Conservation (phyloP, 2,113 vertebrate species). For the Physeter macrocephalus region DNA sequence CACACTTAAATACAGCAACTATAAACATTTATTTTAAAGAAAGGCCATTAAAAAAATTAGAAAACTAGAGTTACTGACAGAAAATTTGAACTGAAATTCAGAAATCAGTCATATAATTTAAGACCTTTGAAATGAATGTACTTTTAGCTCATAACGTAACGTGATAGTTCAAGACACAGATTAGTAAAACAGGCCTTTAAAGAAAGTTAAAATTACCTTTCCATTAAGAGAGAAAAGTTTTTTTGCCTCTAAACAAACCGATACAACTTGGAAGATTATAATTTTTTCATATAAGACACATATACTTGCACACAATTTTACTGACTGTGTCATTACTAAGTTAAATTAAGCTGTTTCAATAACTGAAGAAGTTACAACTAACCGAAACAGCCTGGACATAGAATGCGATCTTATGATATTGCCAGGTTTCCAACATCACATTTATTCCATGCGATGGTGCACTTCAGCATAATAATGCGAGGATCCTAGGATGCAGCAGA, state of each 20-base stretch:
- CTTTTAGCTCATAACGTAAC: neutral
- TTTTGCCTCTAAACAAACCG: neutral
- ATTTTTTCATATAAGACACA: constrained; percentile 28
- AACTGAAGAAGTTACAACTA: constrained; percentile 48
- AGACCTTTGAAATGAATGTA: neutral
- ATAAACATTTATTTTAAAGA: neutral
- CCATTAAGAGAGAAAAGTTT: constrained; percentile 31
- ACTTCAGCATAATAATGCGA: constrained; percentile 69
- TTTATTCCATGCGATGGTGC: constrained; percentile 61
- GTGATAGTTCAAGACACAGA: neutral
- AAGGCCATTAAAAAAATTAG: neutral
- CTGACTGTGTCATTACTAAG: neutral
- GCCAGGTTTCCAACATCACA: constrained; percentile 61
- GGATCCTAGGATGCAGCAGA: constrained; percentile 53
- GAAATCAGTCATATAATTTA: constrained; percentile 48
- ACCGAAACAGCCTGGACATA: constrained; percentile 35
- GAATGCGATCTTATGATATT: constrained; percentile 40
- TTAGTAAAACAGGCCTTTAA: neutral
- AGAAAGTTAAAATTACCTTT: neutral
- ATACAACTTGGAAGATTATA: constrained; percentile 12
- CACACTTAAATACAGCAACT: neutral
- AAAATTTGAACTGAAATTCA: constrained; percentile 49
- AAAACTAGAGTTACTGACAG: neutral
- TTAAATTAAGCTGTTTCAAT: constrained; percentile 30
- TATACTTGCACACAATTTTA: neutral